Evolutionary conservation across 2,797 vertebrate genomes (phyloP), one percentile per base, ranked within the genome.

Genomic region (Setipinna tenuifilis): DNA sequence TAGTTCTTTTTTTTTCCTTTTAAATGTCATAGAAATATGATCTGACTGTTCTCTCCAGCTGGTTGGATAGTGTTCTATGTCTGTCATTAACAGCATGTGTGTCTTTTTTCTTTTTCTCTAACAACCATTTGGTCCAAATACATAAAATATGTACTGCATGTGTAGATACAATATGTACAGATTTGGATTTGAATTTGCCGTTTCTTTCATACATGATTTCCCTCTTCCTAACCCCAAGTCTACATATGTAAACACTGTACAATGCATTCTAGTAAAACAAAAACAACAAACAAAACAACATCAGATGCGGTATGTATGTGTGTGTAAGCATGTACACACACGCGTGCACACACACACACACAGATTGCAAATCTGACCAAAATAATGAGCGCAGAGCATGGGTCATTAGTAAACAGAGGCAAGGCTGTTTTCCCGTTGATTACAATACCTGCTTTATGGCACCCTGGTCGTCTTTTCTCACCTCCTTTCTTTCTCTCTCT

Each of bases 91-190:
- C 31, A 41, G 71, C 21, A 25, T 19, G 17, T 78, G 16, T 78
- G 23, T 12, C 5, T 68, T 88, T 23, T 83, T 86, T 89, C n/a
- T 87, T 83, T 87, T 82, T 89, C 46, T 87, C 85, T 87, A 82
- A 82, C 82, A 90, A 91, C 87, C 57, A 81, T 93, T 94, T 95
- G 93, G 94, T 94, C 94, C 91, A 86, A 86, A 89, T 92, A 89
- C 87, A 90, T 88, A 89, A 90, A 84, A 91, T 89, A 84, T 78
- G 71, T 78, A 78, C 71, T 57, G 82, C 84, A 83, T 87, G 84
- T 85, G 82, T 91, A 78, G 85, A 85, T 83, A 89, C 86, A 85
- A 59, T 89, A 87, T 89, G 82, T 88, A 91, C 87, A 89, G 87
- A 88, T 35, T 71, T 87, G 84, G 88, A 89, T 85, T 78, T 35